These are phyloP conservation scores for Dipodomys spectabilis DNA, from an alignment of 2,113 vertebrate species.

Conservation along the genomic window DNA sequence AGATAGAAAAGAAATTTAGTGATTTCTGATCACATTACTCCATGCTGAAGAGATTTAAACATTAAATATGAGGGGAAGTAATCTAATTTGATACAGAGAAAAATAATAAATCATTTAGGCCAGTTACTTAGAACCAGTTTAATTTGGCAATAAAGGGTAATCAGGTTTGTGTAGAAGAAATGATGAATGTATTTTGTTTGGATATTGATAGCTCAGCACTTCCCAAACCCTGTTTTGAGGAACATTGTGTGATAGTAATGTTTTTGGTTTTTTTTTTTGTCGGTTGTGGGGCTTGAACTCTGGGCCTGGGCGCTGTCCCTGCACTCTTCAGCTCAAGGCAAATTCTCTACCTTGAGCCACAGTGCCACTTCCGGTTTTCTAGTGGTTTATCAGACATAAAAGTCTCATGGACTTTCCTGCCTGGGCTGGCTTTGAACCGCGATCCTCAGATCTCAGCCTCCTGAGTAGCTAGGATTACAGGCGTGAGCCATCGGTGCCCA, in stretches of 20 bases:
- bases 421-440: too few relatives aligned
- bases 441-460: too few relatives aligned
- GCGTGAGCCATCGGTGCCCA: too few relatives aligned
- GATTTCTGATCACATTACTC: conserved; percentile 35
- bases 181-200: conserved; percentile 53
- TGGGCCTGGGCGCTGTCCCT: too few relatives aligned
- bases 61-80: conserved; percentile 14
- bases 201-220: conserved; percentile 62
- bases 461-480: too few relatives aligned
- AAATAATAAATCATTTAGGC: conserved; percentile 1
- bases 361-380: too few relatives aligned
- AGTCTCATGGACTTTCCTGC: too few relatives aligned
- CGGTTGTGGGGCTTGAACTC: too few relatives aligned
- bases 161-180: conserved; percentile 29
- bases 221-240: conserved; percentile 53
- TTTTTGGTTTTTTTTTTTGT: too few relatives aligned
- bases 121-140: conserved; percentile 33
- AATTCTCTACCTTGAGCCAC: too few relatives aligned
- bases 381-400: too few relatives aligned
- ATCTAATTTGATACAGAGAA: conserved; percentile 50
- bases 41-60: conserved; percentile 50
- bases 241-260: neutral
- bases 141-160: conserved; percentile 3
- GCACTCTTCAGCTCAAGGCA: too few relatives aligned
- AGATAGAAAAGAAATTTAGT: conserved; percentile 33